A percentile compares a stretch with the other conserved stretches of the same genome.
These are phyloP conservation scores for Myoxocephalus aenaeus DNA, from an alignment of 2,797 vertebrate species.

Conservation along the genomic window DNA sequence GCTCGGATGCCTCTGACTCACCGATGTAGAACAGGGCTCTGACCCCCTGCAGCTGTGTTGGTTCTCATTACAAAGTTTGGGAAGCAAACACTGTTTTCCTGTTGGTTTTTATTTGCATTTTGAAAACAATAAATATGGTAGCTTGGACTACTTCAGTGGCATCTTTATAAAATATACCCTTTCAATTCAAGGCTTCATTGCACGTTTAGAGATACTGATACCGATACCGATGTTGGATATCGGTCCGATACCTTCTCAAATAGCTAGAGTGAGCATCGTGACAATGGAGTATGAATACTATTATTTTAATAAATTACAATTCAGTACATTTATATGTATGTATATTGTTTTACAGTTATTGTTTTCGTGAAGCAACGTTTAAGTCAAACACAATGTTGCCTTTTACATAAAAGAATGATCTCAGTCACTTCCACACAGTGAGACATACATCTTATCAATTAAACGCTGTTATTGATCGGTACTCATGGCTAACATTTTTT, in stretches of 20 bases:
- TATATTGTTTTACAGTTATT: not conserved
- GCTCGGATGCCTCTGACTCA: constrained; percentile 71
- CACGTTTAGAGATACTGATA: not conserved
- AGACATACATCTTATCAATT: not conserved
- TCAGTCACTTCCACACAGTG: not conserved
- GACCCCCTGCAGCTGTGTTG: constrained; percentile 60
- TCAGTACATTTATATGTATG: not conserved
- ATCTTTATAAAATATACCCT: not conserved
- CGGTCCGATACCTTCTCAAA: not conserved
- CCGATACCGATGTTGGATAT: not conserved
- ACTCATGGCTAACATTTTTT: not conserved
- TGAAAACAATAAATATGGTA: not conserved
- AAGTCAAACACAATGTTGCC: not conserved
- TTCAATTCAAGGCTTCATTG: not conserved
- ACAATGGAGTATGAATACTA: not conserved
- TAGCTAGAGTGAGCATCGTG: not conserved
- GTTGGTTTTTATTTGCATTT: constrained; percentile 30
- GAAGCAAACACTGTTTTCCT: constrained; percentile 37
- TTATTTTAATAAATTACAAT: not conserved
- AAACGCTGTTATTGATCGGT: not conserved
- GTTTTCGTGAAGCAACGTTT: not conserved
- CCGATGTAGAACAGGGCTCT: constrained; percentile 37
- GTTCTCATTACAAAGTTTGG: constrained; percentile 55
- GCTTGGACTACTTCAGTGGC: not conserved
- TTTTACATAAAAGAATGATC: not conserved